These are phyloP conservation scores for Microcebus tavaratra DNA, from an alignment of 2,113 vertebrate species.

Conservation along the genomic window DNA sequence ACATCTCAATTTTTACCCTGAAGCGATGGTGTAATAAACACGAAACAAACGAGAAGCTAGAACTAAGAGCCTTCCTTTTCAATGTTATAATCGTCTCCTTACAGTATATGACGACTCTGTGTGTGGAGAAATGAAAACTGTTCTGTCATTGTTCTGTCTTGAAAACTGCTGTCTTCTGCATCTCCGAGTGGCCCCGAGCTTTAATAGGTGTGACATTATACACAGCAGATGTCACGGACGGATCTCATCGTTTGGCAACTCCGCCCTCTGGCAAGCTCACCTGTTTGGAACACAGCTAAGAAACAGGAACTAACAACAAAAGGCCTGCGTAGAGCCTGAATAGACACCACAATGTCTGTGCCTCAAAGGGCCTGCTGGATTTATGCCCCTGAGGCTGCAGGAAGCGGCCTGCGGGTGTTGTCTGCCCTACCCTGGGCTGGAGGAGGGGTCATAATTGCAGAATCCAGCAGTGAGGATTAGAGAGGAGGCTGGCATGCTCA, in stretches of 20 bases:
- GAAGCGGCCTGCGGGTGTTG: not conserved
- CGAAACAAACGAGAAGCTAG: not conserved
- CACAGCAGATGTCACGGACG: not conserved
- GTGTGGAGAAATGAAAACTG: not conserved
- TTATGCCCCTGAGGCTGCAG: not conserved
- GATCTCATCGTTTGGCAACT: constrained; percentile 37
- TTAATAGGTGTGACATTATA: not conserved
- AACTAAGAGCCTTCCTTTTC: constrained; percentile 2
- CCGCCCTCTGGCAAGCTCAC: not conserved
- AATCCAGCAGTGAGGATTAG: not conserved
- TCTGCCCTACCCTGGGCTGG: not conserved
- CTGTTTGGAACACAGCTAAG: constrained; percentile 50
- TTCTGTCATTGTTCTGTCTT: not conserved
- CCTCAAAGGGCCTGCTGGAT: not conserved
- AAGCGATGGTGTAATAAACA: not conserved
- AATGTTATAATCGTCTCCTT: not conserved
- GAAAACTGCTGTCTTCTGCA: not conserved
- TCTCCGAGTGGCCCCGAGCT: not conserved
- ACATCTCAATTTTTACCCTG: not conserved
- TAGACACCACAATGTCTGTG: not conserved
- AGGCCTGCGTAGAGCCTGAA: constrained; percentile 40
- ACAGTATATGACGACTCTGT: not conserved
- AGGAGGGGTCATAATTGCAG: not conserved
- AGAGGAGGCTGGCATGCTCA: not conserved
- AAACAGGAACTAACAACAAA: constrained; percentile 43